phyloP scores from a whole-genome alignment of 2,113 vertebrate species.

The Tyto alba region DNA sequence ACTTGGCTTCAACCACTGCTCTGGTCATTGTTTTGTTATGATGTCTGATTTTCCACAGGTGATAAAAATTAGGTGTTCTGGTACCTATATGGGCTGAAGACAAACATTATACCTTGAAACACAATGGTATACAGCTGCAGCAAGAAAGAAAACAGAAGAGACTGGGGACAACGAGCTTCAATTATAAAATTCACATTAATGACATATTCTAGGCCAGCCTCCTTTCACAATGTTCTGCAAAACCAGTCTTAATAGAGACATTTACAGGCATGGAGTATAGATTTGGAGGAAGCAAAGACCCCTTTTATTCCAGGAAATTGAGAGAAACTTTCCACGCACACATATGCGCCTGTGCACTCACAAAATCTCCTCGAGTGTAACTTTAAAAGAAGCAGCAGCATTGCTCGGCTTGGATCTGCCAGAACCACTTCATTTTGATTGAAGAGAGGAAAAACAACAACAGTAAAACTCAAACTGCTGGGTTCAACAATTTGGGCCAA shows the following conservation, averaged over 20 bases:
- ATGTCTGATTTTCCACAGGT: not conserved
- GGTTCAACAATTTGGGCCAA: constrained; percentile 59
- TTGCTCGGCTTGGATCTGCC: not conserved
- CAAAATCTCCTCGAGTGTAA: not conserved
- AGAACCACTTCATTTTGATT: constrained; percentile 49
- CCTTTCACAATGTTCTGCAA: not conserved
- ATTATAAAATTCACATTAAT: not conserved
- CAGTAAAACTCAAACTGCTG: constrained; percentile 57
- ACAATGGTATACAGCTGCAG: not conserved
- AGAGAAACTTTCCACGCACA: not conserved
- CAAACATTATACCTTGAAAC: not conserved
- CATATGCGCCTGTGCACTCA: not conserved
- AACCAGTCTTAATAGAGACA: not conserved
- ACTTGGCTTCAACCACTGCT: not conserved
- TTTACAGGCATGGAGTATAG: constrained; percentile 20
- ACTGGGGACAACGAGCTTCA: not conserved
- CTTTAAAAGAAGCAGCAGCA: constrained; percentile 49
- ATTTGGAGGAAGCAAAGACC: not conserved
- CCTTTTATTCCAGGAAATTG: constrained; percentile 45
- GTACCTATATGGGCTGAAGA: not conserved
- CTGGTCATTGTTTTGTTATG: not conserved
- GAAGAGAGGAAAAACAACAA: constrained; percentile 69
- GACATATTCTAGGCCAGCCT: not conserved
- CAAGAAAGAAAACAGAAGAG: not conserved
- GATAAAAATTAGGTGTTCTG: not conserved